Conservation (phyloP, 2,797 vertebrate genomes). For the Morelia viridis region DNA sequence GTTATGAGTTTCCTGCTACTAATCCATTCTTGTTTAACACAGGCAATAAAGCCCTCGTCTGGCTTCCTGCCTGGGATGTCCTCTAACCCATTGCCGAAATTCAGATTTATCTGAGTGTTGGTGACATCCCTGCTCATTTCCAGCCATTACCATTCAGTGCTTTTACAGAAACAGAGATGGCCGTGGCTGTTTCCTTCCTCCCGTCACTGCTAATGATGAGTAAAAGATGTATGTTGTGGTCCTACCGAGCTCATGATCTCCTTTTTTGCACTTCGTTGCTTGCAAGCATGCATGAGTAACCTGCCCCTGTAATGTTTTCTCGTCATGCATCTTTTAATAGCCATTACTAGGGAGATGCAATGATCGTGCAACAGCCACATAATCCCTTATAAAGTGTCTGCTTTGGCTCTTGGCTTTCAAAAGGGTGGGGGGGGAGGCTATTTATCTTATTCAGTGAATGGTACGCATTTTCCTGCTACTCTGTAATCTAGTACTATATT, state of each 20-base stretch:
- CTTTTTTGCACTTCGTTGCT: neutral
- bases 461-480: slow-evolving; percentile 28
- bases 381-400: neutral
- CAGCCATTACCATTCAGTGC: neutral
- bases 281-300: neutral
- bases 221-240: neutral
- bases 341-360: neutral
- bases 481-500: slow-evolving; percentile 32
- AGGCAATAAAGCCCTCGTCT: neutral
- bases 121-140: neutral
- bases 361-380: neutral
- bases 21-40: neutral
- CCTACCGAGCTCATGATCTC: neutral
- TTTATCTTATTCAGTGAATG: slow-evolving; percentile 45
- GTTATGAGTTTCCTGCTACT: neutral
- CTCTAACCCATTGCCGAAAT: neutral
- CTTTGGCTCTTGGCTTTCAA: neutral
- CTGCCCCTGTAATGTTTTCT: neutral
- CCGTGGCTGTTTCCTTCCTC: neutral
- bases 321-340: neutral
- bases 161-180: neutral
- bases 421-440: slow-evolving; percentile 18
- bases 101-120: neutral
- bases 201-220: neutral
- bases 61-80: neutral